Evolutionary conservation across 2,888 invertebrate genomes (phyloP).

Genomic region (Pyrrhia umbra): DNA sequence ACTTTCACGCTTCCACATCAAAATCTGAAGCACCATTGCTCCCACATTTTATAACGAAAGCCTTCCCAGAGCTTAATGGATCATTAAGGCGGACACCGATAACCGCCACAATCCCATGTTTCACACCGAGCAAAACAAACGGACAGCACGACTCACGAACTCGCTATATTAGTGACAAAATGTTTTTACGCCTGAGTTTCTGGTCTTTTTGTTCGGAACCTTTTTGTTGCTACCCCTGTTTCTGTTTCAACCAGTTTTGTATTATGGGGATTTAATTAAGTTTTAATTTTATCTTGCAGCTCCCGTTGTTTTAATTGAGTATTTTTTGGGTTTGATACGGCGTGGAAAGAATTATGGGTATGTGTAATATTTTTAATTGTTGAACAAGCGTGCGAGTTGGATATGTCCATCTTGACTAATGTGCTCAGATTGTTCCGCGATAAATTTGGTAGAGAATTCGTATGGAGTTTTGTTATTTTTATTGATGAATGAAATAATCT

Average conservation of each 20-base stretch:
- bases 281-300: slow-evolving; percentile 87
- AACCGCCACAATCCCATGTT: slow-evolving; percentile 63
- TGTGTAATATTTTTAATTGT: slow-evolving; percentile 70
- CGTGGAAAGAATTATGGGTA: slow-evolving; percentile 72
- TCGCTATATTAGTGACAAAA: slow-evolving; percentile 79
- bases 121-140: slow-evolving; percentile 63
- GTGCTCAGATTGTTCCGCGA: slow-evolving; percentile 56
- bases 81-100: slow-evolving; percentile 66
- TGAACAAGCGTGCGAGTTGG: slow-evolving; percentile 47
- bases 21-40: slow-evolving; percentile 27
- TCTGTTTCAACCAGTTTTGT: slow-evolving; percentile 65
- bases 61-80: slow-evolving; percentile 58
- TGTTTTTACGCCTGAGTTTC: slow-evolving; percentile 78
- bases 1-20: slow-evolving; percentile 51
- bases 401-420: slow-evolving; percentile 61
- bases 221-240: slow-evolving; percentile 53
- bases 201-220: slow-evolving; percentile 46
- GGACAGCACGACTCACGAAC: slow-evolving; percentile 61
- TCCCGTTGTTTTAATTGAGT: slow-evolving; percentile 81
- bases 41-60: slow-evolving; percentile 59
- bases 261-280: slow-evolving; percentile 87
- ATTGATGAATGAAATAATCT: slow-evolving; percentile 28
- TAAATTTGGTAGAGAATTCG: slow-evolving; percentile 45
- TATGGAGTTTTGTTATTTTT: slow-evolving; percentile 38
- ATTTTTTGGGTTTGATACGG: slow-evolving; percentile 74